These are phyloP conservation scores for Toxonevra muliebris DNA, from an alignment of 2,888 invertebrate genomes.

Conservation along the genomic window DNA sequence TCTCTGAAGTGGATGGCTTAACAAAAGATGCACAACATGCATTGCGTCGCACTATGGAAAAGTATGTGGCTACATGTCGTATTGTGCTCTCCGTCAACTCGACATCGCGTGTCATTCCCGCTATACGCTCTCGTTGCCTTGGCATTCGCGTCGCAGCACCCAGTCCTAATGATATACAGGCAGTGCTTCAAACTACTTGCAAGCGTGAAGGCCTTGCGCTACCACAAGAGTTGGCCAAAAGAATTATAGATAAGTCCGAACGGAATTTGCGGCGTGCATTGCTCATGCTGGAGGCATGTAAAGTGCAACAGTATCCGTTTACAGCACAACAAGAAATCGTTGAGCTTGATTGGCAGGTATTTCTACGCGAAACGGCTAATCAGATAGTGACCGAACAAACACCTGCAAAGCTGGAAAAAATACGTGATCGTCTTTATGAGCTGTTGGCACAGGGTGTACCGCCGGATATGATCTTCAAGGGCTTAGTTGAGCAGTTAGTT, in stretches of 20 bases:
- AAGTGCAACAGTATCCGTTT: conserved; percentile 91
- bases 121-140: conserved; percentile 94
- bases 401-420: conserved; percentile 82
- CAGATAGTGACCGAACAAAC: conserved; percentile 88
- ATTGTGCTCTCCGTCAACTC: conserved; percentile 94
- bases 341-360: conserved; percentile 94
- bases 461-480: conserved; percentile 88
- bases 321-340: conserved; percentile 80
- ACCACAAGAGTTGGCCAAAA: conserved; percentile 78
- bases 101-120: conserved; percentile 95
- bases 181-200: conserved; percentile 72
- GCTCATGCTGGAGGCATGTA: conserved; percentile 92
- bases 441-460: conserved; percentile 94
- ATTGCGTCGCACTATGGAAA: conserved; percentile 98
- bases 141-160: conserved; percentile 93
- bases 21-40: conserved; percentile 99
- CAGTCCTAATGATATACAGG: conserved; percentile 76
- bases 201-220: conserved; percentile 84
- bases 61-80: conserved; percentile 94
- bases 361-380: conserved; percentile 84
- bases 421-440: conserved; percentile 91
- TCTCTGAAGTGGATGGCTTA: conserved; percentile 94
- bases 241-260: conserved; percentile 81
- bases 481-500: conserved; percentile 83
- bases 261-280: conserved; percentile 92